Evolutionary conservation across 1,140 invertebrate genomes (phyloP).

Genomic region (Dreissena rostriformis): DNA sequence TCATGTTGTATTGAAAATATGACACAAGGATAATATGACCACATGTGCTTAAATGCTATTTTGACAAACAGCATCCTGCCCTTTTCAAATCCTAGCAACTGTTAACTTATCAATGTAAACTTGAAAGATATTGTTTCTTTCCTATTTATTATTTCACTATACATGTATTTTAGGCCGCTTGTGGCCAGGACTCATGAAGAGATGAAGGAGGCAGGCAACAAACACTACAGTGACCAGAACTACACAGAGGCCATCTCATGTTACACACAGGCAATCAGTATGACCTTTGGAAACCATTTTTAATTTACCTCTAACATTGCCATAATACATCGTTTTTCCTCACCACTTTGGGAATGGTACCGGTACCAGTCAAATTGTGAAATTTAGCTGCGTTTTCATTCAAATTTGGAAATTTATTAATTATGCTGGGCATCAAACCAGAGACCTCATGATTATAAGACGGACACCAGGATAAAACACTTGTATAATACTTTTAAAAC

Average conservation of each 20-base stretch:
- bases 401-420: too few species aligned
- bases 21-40: not conserved
- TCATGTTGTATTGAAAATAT: too few species aligned
- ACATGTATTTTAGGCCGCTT: constrained; percentile 33
- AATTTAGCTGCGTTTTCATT: too few species aligned
- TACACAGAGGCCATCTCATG: constrained; percentile 91
- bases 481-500: not conserved
- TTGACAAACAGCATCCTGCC: too few species aligned
- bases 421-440: not conserved
- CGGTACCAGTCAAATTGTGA: too few species aligned
- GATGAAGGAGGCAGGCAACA: constrained; percentile 94
- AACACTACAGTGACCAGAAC: constrained; percentile 92
- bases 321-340: not conserved
- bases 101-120: too few species aligned
- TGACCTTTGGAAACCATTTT: constrained; percentile 62
- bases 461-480: not conserved
- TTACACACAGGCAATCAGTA: constrained; percentile 94
- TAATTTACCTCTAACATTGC: constrained; percentile 15
- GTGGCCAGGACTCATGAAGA: constrained; percentile 86
- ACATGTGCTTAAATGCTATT: not conserved
- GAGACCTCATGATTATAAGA: not conserved
- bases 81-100: too few species aligned
- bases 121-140: too few species aligned
- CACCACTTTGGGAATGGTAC: too few species aligned
- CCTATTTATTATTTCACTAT: too few species aligned